Base-by-base conservation (phyloP, 2,888 invertebrate genomes). In the Linnaemya vulpina region DNA sequence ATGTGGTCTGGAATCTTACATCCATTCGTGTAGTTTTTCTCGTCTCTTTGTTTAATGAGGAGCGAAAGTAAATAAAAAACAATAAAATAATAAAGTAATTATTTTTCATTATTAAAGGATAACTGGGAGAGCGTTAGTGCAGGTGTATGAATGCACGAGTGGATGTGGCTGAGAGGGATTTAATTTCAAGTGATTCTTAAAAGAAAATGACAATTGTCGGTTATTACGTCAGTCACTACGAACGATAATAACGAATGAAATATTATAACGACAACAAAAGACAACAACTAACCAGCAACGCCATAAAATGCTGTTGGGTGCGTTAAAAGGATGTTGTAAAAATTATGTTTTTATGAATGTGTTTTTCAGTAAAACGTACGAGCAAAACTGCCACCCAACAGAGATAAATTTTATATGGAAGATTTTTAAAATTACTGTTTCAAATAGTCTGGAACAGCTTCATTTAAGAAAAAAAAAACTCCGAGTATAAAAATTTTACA, bases 201-300 rank as follows among this genome's bases (percentile, higher is more conserved):
- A 22, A 63, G 22, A 65, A 68, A 11, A 75, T 35, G 43, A 51
- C 43, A 84, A 76, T 38, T 68, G 70, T 43, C 65, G 65, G 46
- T 55, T 74, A 58, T 76, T 79, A 71, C 49, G 70, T 65, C 71
- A 75, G 70, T 65, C 71, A 75, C 51, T 71, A 79, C 20, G 10
- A 65, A 78, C 15, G 15, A 13, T 35, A 77, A 68, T 58, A 84
- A 83, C 65, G 49, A 79, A 79, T 70, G 35, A 75, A 71, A 65
- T 60, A 53, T 30, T 1, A 30, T 10, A 68, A 46, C 1, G 46
- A 30, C 30, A 30, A 30, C 5, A 22, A 43, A 15, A 40, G 3
- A 46, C 3, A 65, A 22, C n/a, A 43, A 25, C 40, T 30, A 30
- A 58, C 3, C 1, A 51, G 3, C 1, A 40, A 40, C n/a, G 30